These are phyloP conservation scores for Dasysyrphus albostriatus DNA, from an alignment of 2,888 invertebrate species.

Conservation along the genomic window DNA sequence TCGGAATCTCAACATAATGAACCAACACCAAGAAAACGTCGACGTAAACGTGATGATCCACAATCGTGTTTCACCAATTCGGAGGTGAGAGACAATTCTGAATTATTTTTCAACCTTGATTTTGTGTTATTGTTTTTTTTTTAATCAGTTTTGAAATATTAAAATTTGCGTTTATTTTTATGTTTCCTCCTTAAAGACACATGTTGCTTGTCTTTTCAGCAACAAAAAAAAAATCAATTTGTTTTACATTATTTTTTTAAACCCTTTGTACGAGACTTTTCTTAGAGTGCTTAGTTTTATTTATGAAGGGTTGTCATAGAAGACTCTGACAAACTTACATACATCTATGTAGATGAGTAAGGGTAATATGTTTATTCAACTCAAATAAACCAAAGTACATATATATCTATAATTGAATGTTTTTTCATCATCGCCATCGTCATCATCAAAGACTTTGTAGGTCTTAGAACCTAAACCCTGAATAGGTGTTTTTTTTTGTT, in stretches of 20 bases:
- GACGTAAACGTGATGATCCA: slow-evolving; percentile 87
- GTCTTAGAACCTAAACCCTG: not conserved
- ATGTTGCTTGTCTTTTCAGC: not conserved
- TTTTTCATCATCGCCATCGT: not conserved
- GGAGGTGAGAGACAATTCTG: slow-evolving; percentile 77
- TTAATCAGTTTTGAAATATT: not conserved
- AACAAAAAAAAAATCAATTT: not conserved
- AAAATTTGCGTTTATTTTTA: not conserved
- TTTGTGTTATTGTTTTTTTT: slow-evolving; percentile 8
- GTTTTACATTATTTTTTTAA: not conserved
- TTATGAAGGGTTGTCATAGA: not conserved
- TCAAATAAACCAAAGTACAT: not conserved
- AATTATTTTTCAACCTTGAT: slow-evolving; percentile 18
- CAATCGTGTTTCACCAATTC: slow-evolving; percentile 85
- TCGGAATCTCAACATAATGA: slow-evolving; percentile 83
- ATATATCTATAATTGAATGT: not conserved
- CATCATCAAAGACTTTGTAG: not conserved
- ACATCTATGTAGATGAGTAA: not conserved
- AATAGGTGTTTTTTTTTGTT: not conserved
- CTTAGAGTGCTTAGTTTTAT: not conserved
- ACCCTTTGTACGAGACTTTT: not conserved
- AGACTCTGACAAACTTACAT: not conserved
- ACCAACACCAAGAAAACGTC: slow-evolving; percentile 87
- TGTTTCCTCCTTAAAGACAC: not conserved
- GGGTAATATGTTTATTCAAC: not conserved